phyloP scores from a whole-genome alignment of 1,140 invertebrate species.

The Drosophila obscura region DNA sequence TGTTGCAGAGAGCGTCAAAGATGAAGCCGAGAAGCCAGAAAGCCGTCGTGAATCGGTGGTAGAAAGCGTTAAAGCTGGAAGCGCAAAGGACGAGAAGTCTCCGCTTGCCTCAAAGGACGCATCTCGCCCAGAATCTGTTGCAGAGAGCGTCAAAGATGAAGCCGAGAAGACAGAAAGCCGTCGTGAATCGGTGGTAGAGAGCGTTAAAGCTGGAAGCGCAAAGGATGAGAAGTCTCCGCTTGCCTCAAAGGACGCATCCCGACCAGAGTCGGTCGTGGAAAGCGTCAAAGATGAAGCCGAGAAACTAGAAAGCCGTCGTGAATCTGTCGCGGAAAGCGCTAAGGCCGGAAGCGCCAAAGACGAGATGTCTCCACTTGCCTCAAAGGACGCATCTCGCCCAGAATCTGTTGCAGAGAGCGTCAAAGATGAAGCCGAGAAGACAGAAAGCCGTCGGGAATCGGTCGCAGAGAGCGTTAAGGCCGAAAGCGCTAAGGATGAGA shows the following conservation, averaged over 20 bases:
- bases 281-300: slow-evolving; percentile 5
- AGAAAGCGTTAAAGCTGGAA: slow-evolving; percentile 37
- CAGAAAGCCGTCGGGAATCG: slow-evolving; percentile 27
- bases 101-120: slow-evolving; percentile 19
- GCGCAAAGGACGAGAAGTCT: slow-evolving; percentile 29
- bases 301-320: slow-evolving; percentile 17
- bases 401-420: slow-evolving; percentile 15
- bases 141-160: slow-evolving; percentile 29
- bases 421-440: not conserved
- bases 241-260: slow-evolving; percentile 17
- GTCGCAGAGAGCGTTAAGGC: slow-evolving; percentile 7
- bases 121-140: slow-evolving; percentile 40
- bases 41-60: slow-evolving; percentile 38
- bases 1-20: not conserved
- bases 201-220: slow-evolving; percentile 1
- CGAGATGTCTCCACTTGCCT: slow-evolving; percentile 8
- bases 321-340: slow-evolving; percentile 30
- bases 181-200: slow-evolving; percentile 3
- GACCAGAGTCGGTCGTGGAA: slow-evolving; percentile 13
- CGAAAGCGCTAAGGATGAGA: slow-evolving; percentile 28
- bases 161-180: not conserved
- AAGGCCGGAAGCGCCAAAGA: slow-evolving; percentile 29
- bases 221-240: slow-evolving; percentile 24
- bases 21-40: slow-evolving; percentile 18
- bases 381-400: slow-evolving; percentile 10